Conservation (phyloP, 1,140 invertebrate genomes). For the Lamellibrachia luymesi region DNA sequence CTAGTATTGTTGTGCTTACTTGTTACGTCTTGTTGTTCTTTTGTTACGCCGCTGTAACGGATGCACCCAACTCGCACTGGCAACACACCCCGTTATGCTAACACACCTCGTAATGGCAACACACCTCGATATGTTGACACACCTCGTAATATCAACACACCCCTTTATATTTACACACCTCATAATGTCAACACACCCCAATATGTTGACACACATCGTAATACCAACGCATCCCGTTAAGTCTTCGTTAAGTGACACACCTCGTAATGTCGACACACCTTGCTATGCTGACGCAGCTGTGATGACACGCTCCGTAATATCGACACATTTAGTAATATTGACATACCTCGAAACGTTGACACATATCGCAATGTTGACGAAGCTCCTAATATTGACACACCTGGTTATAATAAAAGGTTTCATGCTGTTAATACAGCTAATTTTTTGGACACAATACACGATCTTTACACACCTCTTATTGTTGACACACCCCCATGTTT, state of each 20-base stretch:
- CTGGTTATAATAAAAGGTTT: too few species aligned
- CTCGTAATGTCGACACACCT: not conserved
- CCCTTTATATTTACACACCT: not conserved
- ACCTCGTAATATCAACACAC: too few species aligned
- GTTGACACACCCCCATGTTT: not conserved
- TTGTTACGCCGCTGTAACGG: not conserved
- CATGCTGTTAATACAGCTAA: too few species aligned
- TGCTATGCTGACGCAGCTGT: not conserved
- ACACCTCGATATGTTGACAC: too few species aligned
- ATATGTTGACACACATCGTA: not conserved
- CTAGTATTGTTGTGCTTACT: slow-evolving; percentile 5
- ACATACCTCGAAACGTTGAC: not conserved
- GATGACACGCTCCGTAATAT: not conserved
- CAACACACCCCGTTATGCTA: too few species aligned
- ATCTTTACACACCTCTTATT: not conserved
- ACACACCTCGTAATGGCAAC: too few species aligned
- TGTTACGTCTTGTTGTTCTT: not conserved
- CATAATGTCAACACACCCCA: not conserved
- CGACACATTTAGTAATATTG: not conserved
- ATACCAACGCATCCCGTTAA: not conserved
- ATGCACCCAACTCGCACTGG: not conserved
- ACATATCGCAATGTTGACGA: not conserved
- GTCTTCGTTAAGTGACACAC: too few species aligned
- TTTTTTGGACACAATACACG: not conserved
- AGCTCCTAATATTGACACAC: too few species aligned